phyloP scores from a whole-genome alignment of 2,113 vertebrate genomes.

The Pelecanus crispus region DNA sequence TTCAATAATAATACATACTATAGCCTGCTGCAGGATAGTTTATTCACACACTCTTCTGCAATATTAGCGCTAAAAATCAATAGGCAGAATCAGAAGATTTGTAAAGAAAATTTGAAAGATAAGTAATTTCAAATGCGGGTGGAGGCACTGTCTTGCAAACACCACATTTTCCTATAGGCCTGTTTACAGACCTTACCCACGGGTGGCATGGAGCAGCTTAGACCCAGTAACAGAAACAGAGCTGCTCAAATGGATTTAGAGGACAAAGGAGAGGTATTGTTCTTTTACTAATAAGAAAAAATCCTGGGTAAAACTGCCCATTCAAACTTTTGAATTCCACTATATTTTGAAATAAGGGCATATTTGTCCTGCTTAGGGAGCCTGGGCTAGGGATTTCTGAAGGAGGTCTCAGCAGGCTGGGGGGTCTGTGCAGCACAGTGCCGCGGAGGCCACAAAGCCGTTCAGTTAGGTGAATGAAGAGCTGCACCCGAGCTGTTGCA shows the following conservation, averaged over 20 bases:
- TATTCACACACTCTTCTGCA: not conserved
- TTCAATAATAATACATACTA: not conserved
- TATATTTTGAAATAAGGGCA: not conserved
- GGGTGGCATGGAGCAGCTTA: not conserved
- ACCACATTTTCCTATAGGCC: not conserved
- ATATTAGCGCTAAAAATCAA: not conserved
- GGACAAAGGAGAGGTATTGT: not conserved
- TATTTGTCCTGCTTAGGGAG: not conserved
- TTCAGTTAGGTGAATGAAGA: not conserved
- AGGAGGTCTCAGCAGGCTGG: not conserved
- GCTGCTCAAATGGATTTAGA: not conserved
- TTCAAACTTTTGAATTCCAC: not conserved
- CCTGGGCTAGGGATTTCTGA: not conserved
- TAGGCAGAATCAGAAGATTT: not conserved
- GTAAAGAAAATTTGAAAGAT: not conserved
- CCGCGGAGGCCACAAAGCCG: not conserved
- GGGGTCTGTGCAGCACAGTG: not conserved
- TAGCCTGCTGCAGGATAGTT: not conserved
- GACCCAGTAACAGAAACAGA: not conserved
- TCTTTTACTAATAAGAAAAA: not conserved
- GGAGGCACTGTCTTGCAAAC: not conserved
- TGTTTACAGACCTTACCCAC: not conserved
- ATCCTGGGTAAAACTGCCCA: not conserved
- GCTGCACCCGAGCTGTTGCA: no score
- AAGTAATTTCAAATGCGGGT: not conserved